A percentile compares a stretch with the other conserved stretches of the same genome.
Conservation (phyloP, 2,113 vertebrate species). For the Coptodon bakossiorum region DNA sequence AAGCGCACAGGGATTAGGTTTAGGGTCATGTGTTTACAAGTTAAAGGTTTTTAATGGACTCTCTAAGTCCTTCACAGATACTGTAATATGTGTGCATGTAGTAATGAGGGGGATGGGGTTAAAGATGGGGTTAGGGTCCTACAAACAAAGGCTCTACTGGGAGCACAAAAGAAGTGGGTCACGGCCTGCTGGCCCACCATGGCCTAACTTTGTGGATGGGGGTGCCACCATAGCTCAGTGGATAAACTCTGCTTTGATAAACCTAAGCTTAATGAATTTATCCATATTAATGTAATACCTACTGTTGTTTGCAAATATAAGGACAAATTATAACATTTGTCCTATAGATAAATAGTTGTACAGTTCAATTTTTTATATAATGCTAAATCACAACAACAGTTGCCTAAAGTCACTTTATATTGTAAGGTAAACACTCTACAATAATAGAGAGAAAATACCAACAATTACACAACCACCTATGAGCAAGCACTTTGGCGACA, state of each 20-base stretch:
- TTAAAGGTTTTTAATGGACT: neutral
- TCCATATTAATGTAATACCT: conserved; percentile 17
- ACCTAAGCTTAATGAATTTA: neutral
- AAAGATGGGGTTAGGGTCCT: conserved; percentile 8
- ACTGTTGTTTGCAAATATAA: neutral
- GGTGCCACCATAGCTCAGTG: neutral
- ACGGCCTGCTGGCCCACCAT: conserved; percentile 15
- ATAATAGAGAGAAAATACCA: neutral
- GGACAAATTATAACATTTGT: neutral
- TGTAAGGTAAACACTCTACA: neutral
- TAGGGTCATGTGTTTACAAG: neutral
- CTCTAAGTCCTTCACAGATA: neutral
- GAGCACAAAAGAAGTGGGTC: conserved; percentile 67
- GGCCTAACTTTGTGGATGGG: neutral
- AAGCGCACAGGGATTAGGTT: neutral
- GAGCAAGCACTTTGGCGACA: neutral
- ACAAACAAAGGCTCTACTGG: conserved; percentile 56
- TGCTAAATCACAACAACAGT: neutral
- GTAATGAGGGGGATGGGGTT: neutral
- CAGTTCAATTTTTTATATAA: neutral
- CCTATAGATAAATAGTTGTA: neutral
- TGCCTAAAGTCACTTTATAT: neutral
- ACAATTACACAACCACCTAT: neutral
- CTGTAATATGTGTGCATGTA: neutral
- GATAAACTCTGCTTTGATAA: conserved; percentile 2